phyloP scores from a whole-genome alignment of 2,888 invertebrate species.

The Drosophila picticornis region DNA sequence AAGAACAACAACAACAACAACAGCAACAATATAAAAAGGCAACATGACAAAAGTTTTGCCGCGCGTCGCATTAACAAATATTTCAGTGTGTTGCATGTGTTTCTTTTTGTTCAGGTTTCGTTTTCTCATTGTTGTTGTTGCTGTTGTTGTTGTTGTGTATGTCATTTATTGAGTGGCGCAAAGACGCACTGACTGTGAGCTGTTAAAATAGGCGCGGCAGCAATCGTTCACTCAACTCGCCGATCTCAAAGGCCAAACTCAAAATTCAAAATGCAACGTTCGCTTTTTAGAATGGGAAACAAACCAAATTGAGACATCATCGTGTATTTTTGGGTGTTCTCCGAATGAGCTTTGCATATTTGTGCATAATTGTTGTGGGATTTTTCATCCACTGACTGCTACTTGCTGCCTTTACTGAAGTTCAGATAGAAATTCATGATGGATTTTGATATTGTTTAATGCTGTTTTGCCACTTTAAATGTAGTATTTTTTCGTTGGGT shows the following conservation, averaged over 20 bases:
- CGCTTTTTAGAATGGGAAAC: slow-evolving; percentile 10
- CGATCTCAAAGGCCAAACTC: slow-evolving; percentile 56
- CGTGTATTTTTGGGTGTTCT: not conserved
- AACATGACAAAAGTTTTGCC: slow-evolving; percentile 76
- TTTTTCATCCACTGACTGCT: rapidly evolving
- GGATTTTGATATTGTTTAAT: no score
- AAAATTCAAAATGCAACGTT: slow-evolving; percentile 49
- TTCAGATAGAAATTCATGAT: not conserved
- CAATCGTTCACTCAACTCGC: slow-evolving; percentile 64
- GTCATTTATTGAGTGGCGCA: slow-evolving; percentile 7
- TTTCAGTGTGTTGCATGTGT: slow-evolving; percentile 49
- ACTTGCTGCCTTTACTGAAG: not conserved
- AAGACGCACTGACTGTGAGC: slow-evolving; percentile 11
- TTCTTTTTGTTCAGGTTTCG: slow-evolving; percentile 2
- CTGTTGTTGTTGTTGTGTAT: not conserved
- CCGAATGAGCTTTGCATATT: not conserved
- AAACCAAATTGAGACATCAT: slow-evolving; percentile 34
- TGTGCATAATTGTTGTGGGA: slow-evolving; percentile 6
- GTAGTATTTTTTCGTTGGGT: rapidly evolving
- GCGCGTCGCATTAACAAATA: slow-evolving; percentile 68
- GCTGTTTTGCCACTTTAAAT: not conserved
- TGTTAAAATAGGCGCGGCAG: slow-evolving; percentile 5
- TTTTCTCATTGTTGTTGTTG: slow-evolving; percentile 3
- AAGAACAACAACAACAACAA: slow-evolving; percentile 19
- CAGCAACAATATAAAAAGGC: slow-evolving; percentile 38